Evolutionary conservation across 2,797 vertebrate species (phyloP).

Genomic region (Tinamus major): DNA sequence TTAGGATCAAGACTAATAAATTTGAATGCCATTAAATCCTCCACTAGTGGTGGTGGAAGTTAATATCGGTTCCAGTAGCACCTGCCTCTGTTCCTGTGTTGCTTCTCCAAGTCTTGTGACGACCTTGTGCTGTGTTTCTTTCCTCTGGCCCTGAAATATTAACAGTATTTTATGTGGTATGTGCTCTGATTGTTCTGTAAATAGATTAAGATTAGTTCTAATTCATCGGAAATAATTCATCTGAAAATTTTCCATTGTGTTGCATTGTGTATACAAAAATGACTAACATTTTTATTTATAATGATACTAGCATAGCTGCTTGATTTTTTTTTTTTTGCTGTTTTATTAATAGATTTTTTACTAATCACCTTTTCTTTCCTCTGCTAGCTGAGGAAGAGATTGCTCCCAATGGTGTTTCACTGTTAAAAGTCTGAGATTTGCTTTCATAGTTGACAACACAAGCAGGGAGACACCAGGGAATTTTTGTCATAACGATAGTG

Average conservation of each 20-base stretch:
- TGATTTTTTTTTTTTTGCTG: not conserved
- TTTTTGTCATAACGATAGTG: not conserved
- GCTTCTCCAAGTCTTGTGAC: not conserved
- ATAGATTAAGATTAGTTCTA: not conserved
- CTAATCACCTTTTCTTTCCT: constrained; percentile 4
- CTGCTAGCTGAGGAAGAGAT: not conserved
- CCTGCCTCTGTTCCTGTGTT: not conserved
- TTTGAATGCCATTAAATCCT: not conserved
- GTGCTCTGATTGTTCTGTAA: not conserved
- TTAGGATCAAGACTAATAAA: not conserved
- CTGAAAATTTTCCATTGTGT: not conserved
- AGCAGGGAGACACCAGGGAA: not conserved
- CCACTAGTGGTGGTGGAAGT: not conserved
- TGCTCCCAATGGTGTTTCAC: not conserved
- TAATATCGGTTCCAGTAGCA: not conserved
- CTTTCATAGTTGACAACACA: not conserved
- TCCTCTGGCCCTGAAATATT: not conserved
- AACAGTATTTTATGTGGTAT: not conserved
- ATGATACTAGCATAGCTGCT: not conserved
- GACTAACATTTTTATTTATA: not conserved
- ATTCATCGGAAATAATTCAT: not conserved
- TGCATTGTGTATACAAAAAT: not conserved
- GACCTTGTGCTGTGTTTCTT: not conserved
- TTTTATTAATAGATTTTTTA: constrained; percentile 15
- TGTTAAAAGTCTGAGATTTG: constrained; percentile 25